Conservation (phyloP, 2,113 vertebrate species). For the Cynopterus brachyotis region DNA sequence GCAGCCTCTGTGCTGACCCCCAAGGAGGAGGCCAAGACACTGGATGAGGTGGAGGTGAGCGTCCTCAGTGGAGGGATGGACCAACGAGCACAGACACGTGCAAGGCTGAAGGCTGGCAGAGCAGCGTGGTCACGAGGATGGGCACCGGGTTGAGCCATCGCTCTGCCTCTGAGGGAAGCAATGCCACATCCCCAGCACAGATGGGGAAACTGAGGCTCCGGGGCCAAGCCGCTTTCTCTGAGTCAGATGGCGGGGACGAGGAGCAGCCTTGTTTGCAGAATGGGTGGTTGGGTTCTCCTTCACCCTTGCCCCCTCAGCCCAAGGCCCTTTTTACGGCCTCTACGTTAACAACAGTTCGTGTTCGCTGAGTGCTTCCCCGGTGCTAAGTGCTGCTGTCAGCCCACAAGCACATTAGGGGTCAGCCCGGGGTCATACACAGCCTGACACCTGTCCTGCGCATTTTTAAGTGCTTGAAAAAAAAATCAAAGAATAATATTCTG, state of each 20-base stretch:
- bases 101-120: too few relatives aligned
- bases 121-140: rapidly evolving
- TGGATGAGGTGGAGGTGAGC: not conserved
- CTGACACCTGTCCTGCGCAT: not conserved
- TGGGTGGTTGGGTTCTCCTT: too few relatives aligned
- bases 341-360: not conserved
- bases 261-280: not conserved
- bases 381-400: not conserved
- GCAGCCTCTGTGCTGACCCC: not conserved
- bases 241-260: not conserved
- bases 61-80: not conserved
- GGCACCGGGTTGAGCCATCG: not conserved
- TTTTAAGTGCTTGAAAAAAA: not conserved
- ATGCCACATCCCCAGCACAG: not conserved
- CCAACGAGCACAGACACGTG: not conserved
- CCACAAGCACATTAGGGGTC: not conserved
- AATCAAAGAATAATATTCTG: not conserved
- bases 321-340: not conserved
- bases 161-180: not conserved
- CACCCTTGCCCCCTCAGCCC: not conserved
- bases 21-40: not conserved
- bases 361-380: not conserved
- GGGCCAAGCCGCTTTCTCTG: not conserved
- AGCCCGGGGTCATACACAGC: not conserved
- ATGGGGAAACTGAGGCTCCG: not conserved